Percentiles rank a stretch among this genome's conserved stretches.
These are phyloP conservation scores for Myoxocephalus aenaeus DNA, from an alignment of 2,797 vertebrate genomes.

Conservation along the genomic window DNA sequence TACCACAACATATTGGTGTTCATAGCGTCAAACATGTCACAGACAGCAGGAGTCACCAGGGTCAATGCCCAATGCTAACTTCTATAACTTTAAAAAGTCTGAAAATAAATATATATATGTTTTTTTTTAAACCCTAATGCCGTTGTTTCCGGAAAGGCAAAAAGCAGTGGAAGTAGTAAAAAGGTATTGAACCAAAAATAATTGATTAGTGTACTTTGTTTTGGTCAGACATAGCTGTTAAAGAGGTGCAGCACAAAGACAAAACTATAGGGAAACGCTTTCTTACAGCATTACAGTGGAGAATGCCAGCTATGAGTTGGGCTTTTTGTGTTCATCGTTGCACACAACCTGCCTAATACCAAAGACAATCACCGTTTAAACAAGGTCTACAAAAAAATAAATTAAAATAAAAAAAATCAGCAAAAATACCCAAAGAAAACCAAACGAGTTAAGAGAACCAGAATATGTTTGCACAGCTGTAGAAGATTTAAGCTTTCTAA, in stretches of 20 bases:
- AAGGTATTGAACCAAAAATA: not conserved
- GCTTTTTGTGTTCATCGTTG: not conserved
- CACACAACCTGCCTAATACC: conserved; percentile 33
- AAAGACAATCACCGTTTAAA: not conserved
- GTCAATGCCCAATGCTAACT: not conserved
- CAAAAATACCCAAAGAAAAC: not conserved
- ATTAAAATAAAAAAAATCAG: too few relatives aligned
- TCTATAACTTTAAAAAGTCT: not conserved
- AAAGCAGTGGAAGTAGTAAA: too few relatives aligned
- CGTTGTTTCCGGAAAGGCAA: not conserved
- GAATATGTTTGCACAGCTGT: not conserved
- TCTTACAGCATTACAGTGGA: not conserved
- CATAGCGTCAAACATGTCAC: conserved; percentile 6
- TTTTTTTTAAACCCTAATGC: too few relatives aligned
- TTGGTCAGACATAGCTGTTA: not conserved
- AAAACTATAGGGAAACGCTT: not conserved
- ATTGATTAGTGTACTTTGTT: not conserved
- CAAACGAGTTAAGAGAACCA: not conserved
- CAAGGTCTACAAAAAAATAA: not conserved
- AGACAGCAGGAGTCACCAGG: not conserved
- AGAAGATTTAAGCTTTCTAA: not conserved
- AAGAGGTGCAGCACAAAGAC: not conserved
- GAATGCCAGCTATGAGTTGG: not conserved
- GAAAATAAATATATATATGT: too few relatives aligned
- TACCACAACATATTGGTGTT: not conserved